Evolutionary conservation across 2,113 vertebrate species (phyloP), one percentile per base, ranked within the genome.

Genomic region (Aix galericulata): DNA sequence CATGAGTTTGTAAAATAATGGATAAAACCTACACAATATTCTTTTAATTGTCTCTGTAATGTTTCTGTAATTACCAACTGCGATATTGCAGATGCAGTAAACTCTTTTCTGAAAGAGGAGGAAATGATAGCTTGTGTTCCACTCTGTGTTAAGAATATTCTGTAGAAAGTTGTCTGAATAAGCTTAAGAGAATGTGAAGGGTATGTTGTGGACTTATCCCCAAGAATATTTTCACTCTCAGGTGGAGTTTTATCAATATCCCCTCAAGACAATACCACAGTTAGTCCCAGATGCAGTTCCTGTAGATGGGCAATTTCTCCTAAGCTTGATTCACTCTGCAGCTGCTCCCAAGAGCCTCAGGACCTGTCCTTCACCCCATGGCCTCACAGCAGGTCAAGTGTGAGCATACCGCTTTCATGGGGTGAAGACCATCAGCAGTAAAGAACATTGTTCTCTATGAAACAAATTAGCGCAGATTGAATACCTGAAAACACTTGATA

Each of bases 351-450:
- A 62, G 40, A 60, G 22, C 23, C 34, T 71, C 13, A 2, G 31
- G 14, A 50, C 55, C 18, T 17, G 69, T 69, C n/a, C 55, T 72
- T 76, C 34, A 48, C 7, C 5, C 38, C 0, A 0, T 40, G 42
- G 32, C 26, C 66, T 66, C 22, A 79, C 8, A 79, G 44, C 10
- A 62, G 31, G 31, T 17, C 29, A 60, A 17, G 14, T 13, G 26
- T 52, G 15, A 32, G 17, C 4, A 4, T 20, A 34, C 21, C 3
- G 0, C 27, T 73, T 46, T 38, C 63, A n/a, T 0, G 0, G 52
- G 55, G 20, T 40, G 7, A 26, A 72, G n/a, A 68, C 11, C 42
- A 48, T 34, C n/a, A 79, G 18, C 25, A 71, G 27, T 0, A 18
- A 32, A 36, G 31, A 59, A 32, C 14, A 25, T 23, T 64, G 72